These are phyloP conservation scores for Formica exsecta DNA, from an alignment of 1,140 invertebrate species.

Conservation along the genomic window DNA sequence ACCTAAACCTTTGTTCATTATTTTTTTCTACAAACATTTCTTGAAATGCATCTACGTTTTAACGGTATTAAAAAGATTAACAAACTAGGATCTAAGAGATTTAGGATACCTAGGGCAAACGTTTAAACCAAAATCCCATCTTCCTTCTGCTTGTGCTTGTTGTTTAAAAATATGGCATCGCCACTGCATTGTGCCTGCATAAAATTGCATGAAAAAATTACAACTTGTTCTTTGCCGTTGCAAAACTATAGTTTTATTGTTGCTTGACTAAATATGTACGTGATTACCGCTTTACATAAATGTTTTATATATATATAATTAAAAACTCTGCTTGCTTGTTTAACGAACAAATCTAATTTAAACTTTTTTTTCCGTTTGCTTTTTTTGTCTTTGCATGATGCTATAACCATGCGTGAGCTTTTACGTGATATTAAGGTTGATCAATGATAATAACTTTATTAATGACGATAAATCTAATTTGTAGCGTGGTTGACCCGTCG, in stretches of 20 bases:
- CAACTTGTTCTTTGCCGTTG: not conserved
- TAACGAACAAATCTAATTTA: not conserved
- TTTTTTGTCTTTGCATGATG: slow-evolving; percentile 20
- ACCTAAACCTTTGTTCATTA: not conserved
- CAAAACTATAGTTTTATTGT: not conserved
- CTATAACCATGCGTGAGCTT: slow-evolving; percentile 20
- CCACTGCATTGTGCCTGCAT: slow-evolving; percentile 44
- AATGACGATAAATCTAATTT: slow-evolving; percentile 72
- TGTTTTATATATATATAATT: not conserved
- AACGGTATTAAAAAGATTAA: slow-evolving; percentile 16
- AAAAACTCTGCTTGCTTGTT: not conserved
- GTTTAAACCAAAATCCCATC: slow-evolving; percentile 32
- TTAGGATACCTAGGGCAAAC: slow-evolving; percentile 22
- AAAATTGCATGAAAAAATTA: slow-evolving; percentile 44
- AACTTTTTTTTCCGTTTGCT: not conserved
- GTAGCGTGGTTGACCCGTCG: slow-evolving; percentile 94
- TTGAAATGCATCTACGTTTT: not conserved
- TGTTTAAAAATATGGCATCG: slow-evolving; percentile 31
- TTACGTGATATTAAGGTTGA: slow-evolving; percentile 27
- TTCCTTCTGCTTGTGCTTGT: slow-evolving; percentile 33
- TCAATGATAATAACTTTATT: not conserved
- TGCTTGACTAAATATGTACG: slow-evolving; percentile 31
- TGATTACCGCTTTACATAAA: slow-evolving; percentile 27
- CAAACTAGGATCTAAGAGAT: slow-evolving; percentile 17
- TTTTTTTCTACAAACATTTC: not conserved